Conservation (phyloP, 2,888 invertebrate genomes). For the Sussaba pulchella region DNA sequence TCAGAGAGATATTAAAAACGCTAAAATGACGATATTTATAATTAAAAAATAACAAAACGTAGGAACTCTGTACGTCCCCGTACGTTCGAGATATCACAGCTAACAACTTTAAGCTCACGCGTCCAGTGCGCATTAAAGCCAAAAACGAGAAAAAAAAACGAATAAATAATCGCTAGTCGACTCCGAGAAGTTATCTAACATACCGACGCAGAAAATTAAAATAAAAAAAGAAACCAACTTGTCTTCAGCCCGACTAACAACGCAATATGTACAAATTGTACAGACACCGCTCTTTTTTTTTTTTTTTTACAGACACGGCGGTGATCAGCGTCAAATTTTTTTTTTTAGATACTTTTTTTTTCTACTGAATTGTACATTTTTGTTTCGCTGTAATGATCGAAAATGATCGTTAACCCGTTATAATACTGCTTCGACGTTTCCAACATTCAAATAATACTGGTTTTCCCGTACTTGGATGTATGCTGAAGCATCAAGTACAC, state of each 20-base stretch:
- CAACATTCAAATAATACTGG: constrained; percentile 79
- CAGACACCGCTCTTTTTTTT: constrained; percentile 40
- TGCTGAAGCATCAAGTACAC: constrained; percentile 57
- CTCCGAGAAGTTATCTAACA: constrained; percentile 54
- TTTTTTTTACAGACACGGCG: constrained; percentile 3
- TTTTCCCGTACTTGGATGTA: constrained; percentile 74
- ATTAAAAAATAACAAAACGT: constrained; percentile 76
- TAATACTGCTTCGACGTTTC: constrained; percentile 70
- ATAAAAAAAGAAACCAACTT: background rate
- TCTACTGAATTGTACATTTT: constrained; percentile 31
- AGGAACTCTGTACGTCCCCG: constrained; percentile 81
- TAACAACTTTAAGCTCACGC: constrained; percentile 80
- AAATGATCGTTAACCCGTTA: constrained; percentile 50
- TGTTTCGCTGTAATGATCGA: constrained; percentile 35
- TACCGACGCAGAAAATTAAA: constrained; percentile 23
- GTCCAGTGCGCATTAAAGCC: constrained; percentile 76
- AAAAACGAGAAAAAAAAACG: constrained; percentile 71
- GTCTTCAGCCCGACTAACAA: constrained; percentile 62
- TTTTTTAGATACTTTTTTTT: constrained; percentile 3
- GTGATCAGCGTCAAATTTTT: background rate
- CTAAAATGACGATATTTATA: constrained; percentile 49
- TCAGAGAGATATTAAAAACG: constrained; percentile 23
- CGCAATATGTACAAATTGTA: constrained; percentile 62
- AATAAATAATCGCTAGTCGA: constrained; percentile 58
- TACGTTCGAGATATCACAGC: constrained; percentile 83